phyloP scores from a whole-genome alignment of 2,113 vertebrate species.

The Eira barbara region DNA sequence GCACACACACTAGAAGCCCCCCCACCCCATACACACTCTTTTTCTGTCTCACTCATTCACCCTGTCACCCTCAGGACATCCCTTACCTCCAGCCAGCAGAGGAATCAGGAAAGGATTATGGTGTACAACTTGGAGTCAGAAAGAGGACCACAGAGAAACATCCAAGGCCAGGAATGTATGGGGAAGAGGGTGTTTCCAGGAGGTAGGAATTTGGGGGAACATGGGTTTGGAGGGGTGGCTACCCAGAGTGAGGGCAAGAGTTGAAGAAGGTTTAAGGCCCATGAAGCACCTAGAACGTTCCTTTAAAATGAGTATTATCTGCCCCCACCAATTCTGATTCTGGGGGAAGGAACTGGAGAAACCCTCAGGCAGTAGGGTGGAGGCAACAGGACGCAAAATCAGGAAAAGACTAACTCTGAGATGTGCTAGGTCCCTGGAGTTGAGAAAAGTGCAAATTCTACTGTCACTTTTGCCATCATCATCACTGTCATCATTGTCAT shows the following conservation, averaged over 20 bases:
- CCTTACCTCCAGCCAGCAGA: background rate
- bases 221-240: background rate
- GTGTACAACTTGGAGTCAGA: background rate
- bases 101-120: background rate
- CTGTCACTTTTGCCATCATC: background rate
- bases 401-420: background rate
- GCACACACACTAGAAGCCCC: background rate
- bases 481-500: background rate
- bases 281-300: background rate
- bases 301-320: constrained; percentile 26
- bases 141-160: background rate
- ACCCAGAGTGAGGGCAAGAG: background rate
- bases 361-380: background rate
- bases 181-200: background rate
- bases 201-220: background rate
- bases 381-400: background rate
- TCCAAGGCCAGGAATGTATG: background rate
- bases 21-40: background rate
- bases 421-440: background rate
- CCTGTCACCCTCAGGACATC: background rate
- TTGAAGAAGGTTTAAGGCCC: background rate
- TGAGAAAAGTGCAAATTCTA: background rate
- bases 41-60: background rate
- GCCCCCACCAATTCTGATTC: constrained; percentile 39
- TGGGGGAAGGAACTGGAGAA: background rate